phyloP scores from a whole-genome alignment of 2,797 vertebrate genomes.

The Glyptemys insculpta region DNA sequence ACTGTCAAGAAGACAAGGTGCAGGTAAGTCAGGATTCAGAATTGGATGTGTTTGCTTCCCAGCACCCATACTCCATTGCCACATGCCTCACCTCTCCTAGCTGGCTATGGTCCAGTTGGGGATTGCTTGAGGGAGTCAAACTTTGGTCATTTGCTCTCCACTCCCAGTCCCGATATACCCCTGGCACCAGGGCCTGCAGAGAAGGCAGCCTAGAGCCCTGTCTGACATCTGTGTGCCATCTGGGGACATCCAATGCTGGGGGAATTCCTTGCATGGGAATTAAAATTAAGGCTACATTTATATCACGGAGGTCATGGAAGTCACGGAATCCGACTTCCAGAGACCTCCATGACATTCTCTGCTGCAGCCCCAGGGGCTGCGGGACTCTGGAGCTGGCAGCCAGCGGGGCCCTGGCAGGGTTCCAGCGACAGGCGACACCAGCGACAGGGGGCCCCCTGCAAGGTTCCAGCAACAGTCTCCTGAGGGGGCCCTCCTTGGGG shows the following conservation, averaged over 20 bases:
- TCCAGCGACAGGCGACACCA: too few species aligned
- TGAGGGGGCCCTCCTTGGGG: too few species aligned
- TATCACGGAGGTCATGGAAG: too few species aligned
- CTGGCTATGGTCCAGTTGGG: neutral
- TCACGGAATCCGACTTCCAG: too few species aligned
- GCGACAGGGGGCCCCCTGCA: too few species aligned
- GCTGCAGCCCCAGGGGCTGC: too few species aligned
- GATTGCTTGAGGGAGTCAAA: neutral
- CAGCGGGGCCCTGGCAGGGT: too few species aligned
- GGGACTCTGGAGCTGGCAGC: too few species aligned
- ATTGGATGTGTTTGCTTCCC: neutral
- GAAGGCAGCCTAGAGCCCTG: neutral
- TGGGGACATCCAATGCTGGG: neutral
- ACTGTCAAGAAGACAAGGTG: neutral
- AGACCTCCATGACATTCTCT: too few species aligned
- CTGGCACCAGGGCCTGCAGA: neutral
- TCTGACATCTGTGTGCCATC: neutral
- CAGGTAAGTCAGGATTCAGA: neutral
- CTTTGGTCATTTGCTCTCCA: neutral
- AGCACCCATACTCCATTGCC: neutral
- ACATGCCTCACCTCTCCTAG: neutral
- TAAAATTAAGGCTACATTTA: neutral
- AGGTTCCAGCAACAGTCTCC: too few species aligned
- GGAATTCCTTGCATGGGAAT: neutral
- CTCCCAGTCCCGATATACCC: neutral